Evolutionary conservation across 2,797 vertebrate genomes (phyloP), one percentile per base, ranked within the genome.

Genomic region (Margarornis squamiger): DNA sequence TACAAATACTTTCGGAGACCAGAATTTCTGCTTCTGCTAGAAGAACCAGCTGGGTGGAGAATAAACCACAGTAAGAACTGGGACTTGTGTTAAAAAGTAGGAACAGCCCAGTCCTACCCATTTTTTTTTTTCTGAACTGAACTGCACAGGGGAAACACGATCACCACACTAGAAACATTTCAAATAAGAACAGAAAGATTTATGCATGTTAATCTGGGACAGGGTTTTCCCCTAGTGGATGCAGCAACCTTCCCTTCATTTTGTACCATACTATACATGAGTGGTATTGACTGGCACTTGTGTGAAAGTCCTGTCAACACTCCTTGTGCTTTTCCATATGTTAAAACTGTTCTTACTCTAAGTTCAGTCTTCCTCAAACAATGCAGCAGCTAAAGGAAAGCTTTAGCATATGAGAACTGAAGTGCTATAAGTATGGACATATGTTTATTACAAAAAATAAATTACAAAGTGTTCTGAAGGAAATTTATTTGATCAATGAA

Each of bases 401-500:
- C 73, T 84, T 78, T 41, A 59, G 11, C 20, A 81, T 66, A 12
- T 67, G 48, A 92, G 24, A 86, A 75, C 5, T 20, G 29, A 46
- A 46, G 34, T 7, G 21, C 13, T 80, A 8, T 51, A 75, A 84
- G 9, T 34, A 75, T 6, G 8, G 20, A 66, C 39, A 22, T 70
- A 81, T 75, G 11, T 39, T 87, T 58, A 49, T 43, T 38, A 49
- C 12, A 74, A 77, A 85, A 65, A 57, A 19, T 2, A 36, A n/a
- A 66, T 34, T 21, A 78, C 58, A 77, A 73, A 29, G 65, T 65
- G 23, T 77, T 85, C 85, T 3, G 6, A 93, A 67, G 26, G 52
- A 7, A 67, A 57, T 96, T 95, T 96, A 97, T 95, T 96, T 67
- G 49, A 36, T 93, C 72, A 89, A 29, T 61, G 90, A 67, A 79